phyloP scores from a whole-genome alignment of 37 sponge, comb jelly and placozoan genomes.

The Chondrosia reniformis region DNA sequence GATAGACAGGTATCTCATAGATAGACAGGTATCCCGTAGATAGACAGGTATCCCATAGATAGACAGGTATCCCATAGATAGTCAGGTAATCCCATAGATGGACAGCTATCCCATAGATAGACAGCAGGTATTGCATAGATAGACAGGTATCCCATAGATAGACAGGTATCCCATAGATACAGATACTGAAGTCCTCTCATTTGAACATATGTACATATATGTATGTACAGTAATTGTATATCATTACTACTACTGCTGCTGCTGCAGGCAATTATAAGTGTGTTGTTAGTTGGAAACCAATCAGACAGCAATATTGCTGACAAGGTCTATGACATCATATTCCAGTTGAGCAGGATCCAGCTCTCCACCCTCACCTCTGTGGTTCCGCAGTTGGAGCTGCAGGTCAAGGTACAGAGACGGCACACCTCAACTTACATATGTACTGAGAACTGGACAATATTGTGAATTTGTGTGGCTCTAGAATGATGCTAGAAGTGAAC shows the following conservation, averaged over 20 bases:
- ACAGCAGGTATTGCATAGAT: too few species aligned
- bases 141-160: constrained; percentile 42
- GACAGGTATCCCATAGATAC: constrained; percentile 39
- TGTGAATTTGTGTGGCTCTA: constrained; percentile 5
- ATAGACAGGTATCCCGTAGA: too few species aligned
- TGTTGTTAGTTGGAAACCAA: constrained; percentile 60
- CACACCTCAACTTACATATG: not conserved
- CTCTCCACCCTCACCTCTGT: constrained; percentile 73
- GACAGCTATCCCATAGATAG: constrained; percentile 41
- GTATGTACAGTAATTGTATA: not conserved
- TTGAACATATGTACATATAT: not conserved
- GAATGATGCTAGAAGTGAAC: constrained; percentile 65
- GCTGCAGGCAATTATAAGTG: constrained; percentile 67
- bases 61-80: constrained; percentile 38
- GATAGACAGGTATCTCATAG: constrained; percentile 27
- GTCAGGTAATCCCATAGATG: constrained; percentile 35
- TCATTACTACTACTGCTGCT: not conserved
- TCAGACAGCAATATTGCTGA: constrained; percentile 76
- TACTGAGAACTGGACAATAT: too few species aligned
- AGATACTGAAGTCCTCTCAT: not conserved
- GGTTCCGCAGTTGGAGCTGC: constrained; percentile 86
- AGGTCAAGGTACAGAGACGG: constrained; percentile 65
- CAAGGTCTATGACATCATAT: constrained; percentile 71
- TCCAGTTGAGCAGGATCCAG: constrained; percentile 70
- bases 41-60: constrained; percentile 42